Base-by-base conservation (phyloP, 2,888 invertebrate genomes). In the Drosophila subsilvestris region DNA sequence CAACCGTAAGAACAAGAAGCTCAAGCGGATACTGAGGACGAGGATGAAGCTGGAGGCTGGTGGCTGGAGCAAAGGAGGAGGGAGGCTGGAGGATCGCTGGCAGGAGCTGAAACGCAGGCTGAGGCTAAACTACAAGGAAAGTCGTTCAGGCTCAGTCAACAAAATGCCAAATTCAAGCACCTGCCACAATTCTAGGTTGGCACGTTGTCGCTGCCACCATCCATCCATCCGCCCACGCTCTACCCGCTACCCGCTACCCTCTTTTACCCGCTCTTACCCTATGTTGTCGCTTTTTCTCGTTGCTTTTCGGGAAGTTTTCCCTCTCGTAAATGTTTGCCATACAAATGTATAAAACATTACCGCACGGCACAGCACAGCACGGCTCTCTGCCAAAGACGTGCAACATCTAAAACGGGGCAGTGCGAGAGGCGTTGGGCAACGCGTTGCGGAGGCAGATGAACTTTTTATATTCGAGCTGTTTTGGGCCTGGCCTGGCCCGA, bases 71-170 rank as follows among this genome's bases (percentile, higher is more conserved):
- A 20, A 20, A 20, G 20, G 3, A 25, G 20, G n/a, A 48, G 18
- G 42, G 42, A 18, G 27, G 18, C 25, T 37, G 18, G 45, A 47
- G n/a, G 47, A 32, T 32, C 5, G 12, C 32, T 12, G 12, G 32
- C 32, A 12, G 32, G 32, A 32, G 32, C 32, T 32, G 12, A 32
- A 32, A 1, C 32, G 32, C 32, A 12, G 32, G 12, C 12, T 32
- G 32, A 5, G 32, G 50, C 27, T 10, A 17, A 47, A 63, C 66
- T 79, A 79, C 85, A 84, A 84, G 82, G 37, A 62, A 85, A 80
- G 79, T 82, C 82, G 79, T 76, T 86, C 85, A 79, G 80, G 82
- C 87, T 81, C 74, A 86, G 87, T 87, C 85, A 82, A 85, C 87
- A 81, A 85, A 82, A 82, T 82, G 75, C 82, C 82, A 85, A 82